Percentiles rank a stretch among this genome's conserved stretches.
phyloP scores from a whole-genome alignment of 2,113 vertebrate species.

The Procavia capensis region DNA sequence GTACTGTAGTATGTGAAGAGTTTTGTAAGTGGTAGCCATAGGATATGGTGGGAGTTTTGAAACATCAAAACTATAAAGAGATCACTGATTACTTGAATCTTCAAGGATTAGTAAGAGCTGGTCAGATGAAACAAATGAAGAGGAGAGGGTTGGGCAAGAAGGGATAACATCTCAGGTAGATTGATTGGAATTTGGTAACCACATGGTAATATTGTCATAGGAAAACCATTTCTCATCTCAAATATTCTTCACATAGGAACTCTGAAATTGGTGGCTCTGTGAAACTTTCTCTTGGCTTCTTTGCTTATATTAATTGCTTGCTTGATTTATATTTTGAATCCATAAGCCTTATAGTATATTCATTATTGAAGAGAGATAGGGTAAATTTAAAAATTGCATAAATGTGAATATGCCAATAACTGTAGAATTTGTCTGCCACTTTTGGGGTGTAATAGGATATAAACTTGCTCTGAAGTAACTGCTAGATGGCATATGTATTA shows the following conservation, averaged over 20 bases:
- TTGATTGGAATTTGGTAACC: constrained; percentile 16
- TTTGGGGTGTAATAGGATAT: not conserved
- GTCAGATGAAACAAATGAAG: not conserved
- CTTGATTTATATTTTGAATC: constrained; percentile 40
- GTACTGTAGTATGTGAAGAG: not conserved
- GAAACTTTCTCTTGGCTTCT: not conserved
- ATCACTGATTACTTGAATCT: not conserved
- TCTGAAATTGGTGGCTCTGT: not conserved
- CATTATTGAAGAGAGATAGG: constrained; percentile 4
- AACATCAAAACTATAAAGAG: not conserved
- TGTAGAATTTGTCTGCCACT: not conserved
- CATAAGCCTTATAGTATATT: not conserved
- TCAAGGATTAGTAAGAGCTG: constrained; percentile 35
- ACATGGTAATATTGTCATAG: not conserved
- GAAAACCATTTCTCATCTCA: constrained; percentile 34
- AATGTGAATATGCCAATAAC: not conserved
- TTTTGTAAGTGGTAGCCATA: not conserved
- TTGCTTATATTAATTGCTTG: constrained; percentile 8
- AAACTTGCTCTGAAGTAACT: not conserved
- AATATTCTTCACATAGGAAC: not conserved
- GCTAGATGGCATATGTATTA: not conserved
- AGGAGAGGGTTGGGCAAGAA: not conserved
- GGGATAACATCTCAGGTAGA: not conserved
- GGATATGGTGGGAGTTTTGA: not conserved
- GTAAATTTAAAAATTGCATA: constrained; percentile 32